Evolutionary conservation across 1,140 invertebrate species (phyloP), one percentile per base, ranked within the genome.

Genomic region (Halotydeus destructor): DNA sequence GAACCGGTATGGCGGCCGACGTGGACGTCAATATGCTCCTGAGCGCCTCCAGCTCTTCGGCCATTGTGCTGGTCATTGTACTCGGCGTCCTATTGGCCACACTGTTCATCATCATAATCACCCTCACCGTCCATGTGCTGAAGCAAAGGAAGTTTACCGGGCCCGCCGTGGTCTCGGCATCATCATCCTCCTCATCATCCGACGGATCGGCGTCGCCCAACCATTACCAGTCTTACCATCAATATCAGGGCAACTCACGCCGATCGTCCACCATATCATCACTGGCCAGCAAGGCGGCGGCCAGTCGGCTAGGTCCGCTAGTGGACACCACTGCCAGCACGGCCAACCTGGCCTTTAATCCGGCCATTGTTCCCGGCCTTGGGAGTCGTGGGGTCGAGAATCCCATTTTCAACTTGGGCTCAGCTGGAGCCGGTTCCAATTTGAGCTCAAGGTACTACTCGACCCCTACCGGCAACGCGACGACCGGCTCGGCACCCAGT

Each of bases 51-150:
- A 30, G 41, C 16, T 28, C 33, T 35, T 42, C 48, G 22, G 49
- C 68, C 35, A 63, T 73, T 18, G 56, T 76, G 5, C 54, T 76
- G 8, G 60, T 77, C 33, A 68, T 72, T n/a, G 65, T 72, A 19
- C 72, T 78, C 49, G 76, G 73, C 25, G 68, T 69, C 12, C 67
- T 77, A 34, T 60, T 80, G n/a, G 70, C 70, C 14, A 56, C 79
- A 18, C 65, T 81, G 19, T 70, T 70, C 27, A 61, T 78, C 30
- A 68, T 80, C n/a, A 75, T 81, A 45, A 61, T 75, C 8, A 64
- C 74, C 38, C 62, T 81, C 6, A 67, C 77, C 16, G 58, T 72
- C 43, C 79, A 80, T 57, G 76, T 81, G 52, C 75, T 74, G 52
- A 75, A 75, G 58, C 67, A 71, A 75, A 36, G 78, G 59, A 69